Conservation (phyloP, 1,140 invertebrate genomes). For the Aporrectodea caliginosa region DNA sequence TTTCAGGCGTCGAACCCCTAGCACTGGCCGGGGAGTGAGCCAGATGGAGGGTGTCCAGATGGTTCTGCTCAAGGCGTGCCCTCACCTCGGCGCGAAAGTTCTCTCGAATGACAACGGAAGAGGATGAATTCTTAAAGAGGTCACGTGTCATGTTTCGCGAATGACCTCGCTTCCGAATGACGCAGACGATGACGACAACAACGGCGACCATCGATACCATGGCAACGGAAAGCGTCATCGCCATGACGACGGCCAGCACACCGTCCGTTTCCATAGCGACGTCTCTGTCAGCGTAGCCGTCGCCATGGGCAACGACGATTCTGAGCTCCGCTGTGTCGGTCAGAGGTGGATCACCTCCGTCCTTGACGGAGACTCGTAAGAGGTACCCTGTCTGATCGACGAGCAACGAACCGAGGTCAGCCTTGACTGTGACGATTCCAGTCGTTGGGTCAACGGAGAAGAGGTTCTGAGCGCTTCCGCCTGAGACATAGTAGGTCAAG, state of each 20-base stretch:
- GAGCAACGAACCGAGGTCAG: background rate
- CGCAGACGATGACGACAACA: conserved; percentile 1
- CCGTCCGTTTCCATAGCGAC: background rate
- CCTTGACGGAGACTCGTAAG: background rate
- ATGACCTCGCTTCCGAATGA: background rate
- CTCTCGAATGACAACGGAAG: background rate
- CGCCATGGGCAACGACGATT: background rate
- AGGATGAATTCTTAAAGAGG: background rate
- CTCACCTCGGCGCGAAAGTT: no score
- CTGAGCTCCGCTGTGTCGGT: background rate
- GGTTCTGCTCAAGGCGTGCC: no score
- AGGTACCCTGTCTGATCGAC: background rate
- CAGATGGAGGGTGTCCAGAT: no score
- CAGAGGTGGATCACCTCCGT: background rate
- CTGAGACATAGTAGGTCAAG: conserved; percentile 17
- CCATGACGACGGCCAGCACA: background rate
- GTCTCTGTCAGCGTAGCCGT: background rate
- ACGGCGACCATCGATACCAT: background rate
- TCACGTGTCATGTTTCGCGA: background rate
- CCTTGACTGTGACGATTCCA: background rate
- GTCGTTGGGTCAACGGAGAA: conserved; percentile 3
- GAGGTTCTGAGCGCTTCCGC: conserved; percentile 4
- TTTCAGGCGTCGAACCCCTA: no score
- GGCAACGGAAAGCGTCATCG: background rate
- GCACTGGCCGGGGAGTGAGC: no score